Evolutionary conservation across 2,888 invertebrate genomes (phyloP), one percentile per base, ranked within the genome.

Genomic region (Polydrusus pterygomalis): DNA sequence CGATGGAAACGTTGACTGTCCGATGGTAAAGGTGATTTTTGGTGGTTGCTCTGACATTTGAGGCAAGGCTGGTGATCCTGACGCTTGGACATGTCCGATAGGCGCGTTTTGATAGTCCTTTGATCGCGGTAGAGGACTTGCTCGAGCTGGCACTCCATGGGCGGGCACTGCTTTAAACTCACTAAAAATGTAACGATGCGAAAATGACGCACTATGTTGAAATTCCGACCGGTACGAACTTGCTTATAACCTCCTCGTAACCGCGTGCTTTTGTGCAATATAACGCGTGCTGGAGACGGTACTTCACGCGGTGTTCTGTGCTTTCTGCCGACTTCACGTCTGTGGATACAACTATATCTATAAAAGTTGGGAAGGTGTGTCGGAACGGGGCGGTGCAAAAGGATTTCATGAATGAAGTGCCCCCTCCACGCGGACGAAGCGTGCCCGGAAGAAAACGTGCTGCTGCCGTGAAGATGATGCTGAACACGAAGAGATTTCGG

Each of bases 291-390:
- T 51, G 30, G 20, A 47, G 47, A 47, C 51, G 11, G 20, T 54
- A 54, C 25, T 54, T 38, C 11, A 38, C 68, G 54, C 69, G 68
- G 51, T 49, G 72, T 63, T 63, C 62, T 40, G 63, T 68, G 60
- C 67, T 74, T 77, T 77, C 77, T 77, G 77, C 25, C 70, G 76
- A 64, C 54, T 60, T 34, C 54, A 73, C 62, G 65, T 73, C 68
- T 71, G 62, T 64, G 73, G 15, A 73, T 77, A 74, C 68, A 77
- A 77, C 69, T 73, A 77, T 74, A 74, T 77, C 64, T 77, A 73
- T 76, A 73, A 73, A 73, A 76, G 49, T 76, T 72, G 72, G 51
- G 70, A 70, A 77, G 77, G 77, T 77, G 77, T 77, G 77, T 77
- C 73, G 69, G 49, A 73, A 30, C 49, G 58, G 73, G 77, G 77